Evolutionary conservation across 2,113 vertebrate genomes (phyloP).

Genomic region (Lichenostomus cassidix): DNA sequence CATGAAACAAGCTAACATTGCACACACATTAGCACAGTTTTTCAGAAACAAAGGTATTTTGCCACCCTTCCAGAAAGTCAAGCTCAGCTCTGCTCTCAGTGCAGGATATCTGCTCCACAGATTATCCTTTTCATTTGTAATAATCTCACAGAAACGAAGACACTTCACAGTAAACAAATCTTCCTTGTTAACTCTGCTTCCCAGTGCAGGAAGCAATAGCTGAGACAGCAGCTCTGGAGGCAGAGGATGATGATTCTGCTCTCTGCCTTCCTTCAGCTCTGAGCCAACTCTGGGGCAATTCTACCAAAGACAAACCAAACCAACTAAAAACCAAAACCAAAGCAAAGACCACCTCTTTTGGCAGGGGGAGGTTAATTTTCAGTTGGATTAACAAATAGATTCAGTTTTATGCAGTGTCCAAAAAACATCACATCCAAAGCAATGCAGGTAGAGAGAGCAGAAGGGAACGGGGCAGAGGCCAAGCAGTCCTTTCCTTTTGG

Average conservation of each 20-base stretch:
- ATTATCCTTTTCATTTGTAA: not conserved
- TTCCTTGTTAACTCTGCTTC: not conserved
- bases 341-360: accelerated
- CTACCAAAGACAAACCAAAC: not conserved
- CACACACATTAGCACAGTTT: not conserved
- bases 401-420: not conserved
- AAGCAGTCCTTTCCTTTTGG: not conserved
- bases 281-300: not conserved
- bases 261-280: not conserved
- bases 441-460: accelerated
- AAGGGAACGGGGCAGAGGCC: not conserved
- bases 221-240: not conserved
- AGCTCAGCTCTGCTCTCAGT: not conserved
- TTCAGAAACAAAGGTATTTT: not conserved
- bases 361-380: not conserved
- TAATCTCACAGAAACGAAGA: not conserved
- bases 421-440: not conserved
- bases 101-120: not conserved
- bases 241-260: not conserved
- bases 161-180: not conserved
- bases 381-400: not conserved
- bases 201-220: not conserved
- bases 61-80: not conserved
- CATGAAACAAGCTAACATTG: not conserved
- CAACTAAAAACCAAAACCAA: not conserved